Percentiles rank a stretch among this genome's conserved stretches.
Conservation (phyloP, 1,140 invertebrate species). For the Vanessa atalanta region DNA sequence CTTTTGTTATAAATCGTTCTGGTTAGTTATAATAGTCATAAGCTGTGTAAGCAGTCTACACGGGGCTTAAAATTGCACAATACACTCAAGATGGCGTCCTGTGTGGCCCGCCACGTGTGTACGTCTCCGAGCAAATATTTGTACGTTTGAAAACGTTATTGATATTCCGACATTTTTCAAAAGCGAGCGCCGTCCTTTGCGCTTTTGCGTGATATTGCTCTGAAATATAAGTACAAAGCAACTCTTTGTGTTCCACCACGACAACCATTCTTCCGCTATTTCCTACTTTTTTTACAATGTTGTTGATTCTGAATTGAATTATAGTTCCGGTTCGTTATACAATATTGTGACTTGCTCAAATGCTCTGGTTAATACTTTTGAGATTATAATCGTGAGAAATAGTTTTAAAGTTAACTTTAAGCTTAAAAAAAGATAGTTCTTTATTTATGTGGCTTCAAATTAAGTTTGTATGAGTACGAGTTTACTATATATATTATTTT, state of each 20-base stretch:
- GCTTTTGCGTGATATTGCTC: slow-evolving; percentile 39
- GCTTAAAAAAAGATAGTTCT: no score
- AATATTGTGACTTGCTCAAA: slow-evolving; percentile 40
- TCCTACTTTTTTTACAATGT: slow-evolving; percentile 55
- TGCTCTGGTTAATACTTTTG: slow-evolving; percentile 1
- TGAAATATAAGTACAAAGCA: slow-evolving; percentile 48
- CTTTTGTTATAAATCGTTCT: no score
- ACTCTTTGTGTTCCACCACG: slow-evolving; percentile 45
- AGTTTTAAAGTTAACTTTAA: neutral
- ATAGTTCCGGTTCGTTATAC: slow-evolving; percentile 58
- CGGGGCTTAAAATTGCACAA: slow-evolving; percentile 6
- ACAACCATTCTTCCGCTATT: slow-evolving; percentile 53
- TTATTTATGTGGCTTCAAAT: no score
- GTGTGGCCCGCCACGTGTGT: slow-evolving; percentile 70
- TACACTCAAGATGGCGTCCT: slow-evolving; percentile 55
- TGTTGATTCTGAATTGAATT: slow-evolving; percentile 70
- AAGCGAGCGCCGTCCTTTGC: slow-evolving; percentile 56
- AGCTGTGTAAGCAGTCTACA: neutral
- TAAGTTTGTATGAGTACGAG: no score
- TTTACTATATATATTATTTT: no score
- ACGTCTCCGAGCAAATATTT: slow-evolving; percentile 67
- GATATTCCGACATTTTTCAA: slow-evolving; percentile 62
- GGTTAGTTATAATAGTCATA: neutral
- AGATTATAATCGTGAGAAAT: slow-evolving; percentile 9
- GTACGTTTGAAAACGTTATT: slow-evolving; percentile 70